Conservation (phyloP, 2,888 invertebrate genomes). For the Sphaerophoria taeniata region DNA sequence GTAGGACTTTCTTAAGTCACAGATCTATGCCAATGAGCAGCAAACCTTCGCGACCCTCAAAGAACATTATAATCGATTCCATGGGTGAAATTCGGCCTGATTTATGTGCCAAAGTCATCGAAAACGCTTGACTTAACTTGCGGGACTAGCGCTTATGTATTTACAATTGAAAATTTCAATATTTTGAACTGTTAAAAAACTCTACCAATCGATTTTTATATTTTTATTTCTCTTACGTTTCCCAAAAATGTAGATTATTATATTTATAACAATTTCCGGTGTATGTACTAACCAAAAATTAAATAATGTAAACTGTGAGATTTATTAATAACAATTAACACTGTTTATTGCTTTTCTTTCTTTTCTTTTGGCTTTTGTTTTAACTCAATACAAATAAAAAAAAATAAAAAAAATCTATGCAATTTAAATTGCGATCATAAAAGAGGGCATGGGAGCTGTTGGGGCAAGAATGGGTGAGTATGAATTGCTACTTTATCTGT, state of each 20-base stretch:
- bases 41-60: no score
- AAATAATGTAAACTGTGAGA: conserved; percentile 34
- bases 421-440: conserved; percentile 71
- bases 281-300: conserved; percentile 36
- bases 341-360: conserved; percentile 75
- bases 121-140: no score
- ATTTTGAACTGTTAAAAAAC: background rate
- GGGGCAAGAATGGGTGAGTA: conserved; percentile 82
- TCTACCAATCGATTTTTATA: background rate
- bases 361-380: conserved; percentile 77
- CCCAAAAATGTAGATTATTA: background rate
- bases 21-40: no score
- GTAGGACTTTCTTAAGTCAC: no score
- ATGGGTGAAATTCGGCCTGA: no score
- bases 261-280: conserved; percentile 24
- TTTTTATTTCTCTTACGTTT: background rate
- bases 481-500: conserved; percentile 67
- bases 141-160: no score
- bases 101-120: no score
- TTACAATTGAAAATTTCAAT: background rate
- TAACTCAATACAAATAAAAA: conserved; percentile 72
- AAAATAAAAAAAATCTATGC: conserved; percentile 60
- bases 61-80: no score
- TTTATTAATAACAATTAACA: conserved; percentile 66
- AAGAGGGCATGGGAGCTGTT: conserved; percentile 74